Conservation (phyloP, 1,140 invertebrate species). For the Chrysoperla carnea region DNA sequence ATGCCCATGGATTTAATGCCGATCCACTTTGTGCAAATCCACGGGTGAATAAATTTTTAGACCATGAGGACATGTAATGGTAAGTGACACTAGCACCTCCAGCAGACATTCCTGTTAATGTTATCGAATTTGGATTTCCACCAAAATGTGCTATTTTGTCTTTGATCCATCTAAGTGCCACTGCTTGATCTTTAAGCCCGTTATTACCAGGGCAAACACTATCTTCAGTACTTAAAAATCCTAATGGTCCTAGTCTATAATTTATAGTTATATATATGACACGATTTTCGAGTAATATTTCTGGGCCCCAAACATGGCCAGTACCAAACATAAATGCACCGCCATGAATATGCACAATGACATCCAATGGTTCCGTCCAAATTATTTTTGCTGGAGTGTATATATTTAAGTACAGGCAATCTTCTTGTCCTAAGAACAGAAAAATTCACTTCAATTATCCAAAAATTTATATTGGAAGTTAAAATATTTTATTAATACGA, state of each 20-base stretch:
- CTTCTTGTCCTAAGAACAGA: conserved; percentile 15
- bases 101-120: conserved; percentile 10
- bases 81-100: conserved; percentile 29
- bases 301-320: conserved; percentile 13
- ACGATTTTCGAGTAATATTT: conserved; percentile 18
- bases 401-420: conserved; percentile 32
- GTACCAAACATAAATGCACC: conserved; percentile 11
- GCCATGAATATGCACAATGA: conserved; percentile 8
- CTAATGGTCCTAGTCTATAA: conserved; percentile 13
- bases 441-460: too few relatives aligned
- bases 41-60: conserved; percentile 35
- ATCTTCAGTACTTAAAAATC: conserved; percentile 7
- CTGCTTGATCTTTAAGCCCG: conserved; percentile 9
- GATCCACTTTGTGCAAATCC: conserved; percentile 68
- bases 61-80: conserved; percentile 35
- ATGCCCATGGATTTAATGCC: conserved; percentile 46
- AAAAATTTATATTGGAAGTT: too few relatives aligned
- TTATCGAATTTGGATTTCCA: conserved; percentile 9
- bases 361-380: neutral
- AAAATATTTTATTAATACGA: too few relatives aligned
- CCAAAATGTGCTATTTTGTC: conserved; percentile 10
- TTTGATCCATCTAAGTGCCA: conserved; percentile 10
- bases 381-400: conserved; percentile 23
- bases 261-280: conserved; percentile 18
- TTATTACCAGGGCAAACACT: conserved; percentile 7